Evolutionary conservation across 1,140 invertebrate genomes (phyloP), one percentile per base, ranked within the genome.

Genomic region (Eurosta solidaginis): DNA sequence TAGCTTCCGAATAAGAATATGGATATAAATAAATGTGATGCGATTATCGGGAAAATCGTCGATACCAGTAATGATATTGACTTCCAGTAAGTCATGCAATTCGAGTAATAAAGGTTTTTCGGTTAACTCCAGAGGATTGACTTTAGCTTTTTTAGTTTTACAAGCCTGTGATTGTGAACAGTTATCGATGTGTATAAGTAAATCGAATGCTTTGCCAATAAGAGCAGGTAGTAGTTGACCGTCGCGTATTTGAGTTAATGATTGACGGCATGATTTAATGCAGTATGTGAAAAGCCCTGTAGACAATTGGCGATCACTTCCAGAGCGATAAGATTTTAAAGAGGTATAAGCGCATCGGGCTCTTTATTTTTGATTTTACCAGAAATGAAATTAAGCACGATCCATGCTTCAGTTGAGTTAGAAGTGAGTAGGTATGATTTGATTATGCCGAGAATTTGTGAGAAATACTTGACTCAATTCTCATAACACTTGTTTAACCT

Each of bases 351-450:
- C 1, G 83, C 77, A 59, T 88, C 86, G 79, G 79, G 74, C 82
- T 81, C 80, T 22, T 78, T 78, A 63, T 73, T 78, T 45, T 80
- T 81, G 4, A 82, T 77, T 45, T 82, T 87, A 44, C 83, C 84
- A 20, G 81, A 85, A n/a, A 88, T 85, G 3, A 87, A 83, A 52
- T 83, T 85, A 3, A 88, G 77, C 14, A 88, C 14, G 5, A 83
- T 80, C 86, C 86, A 88, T 29, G 86, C 86, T 78, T 87, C 86
- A 1, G 84, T 85, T 12, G 83, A 85, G 80, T 84, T 86, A 1
- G 83, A 80, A 0, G 85, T 84, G 12, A 82, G 77, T 4, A 86
- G 47, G 79, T 88, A 84, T 0, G 86, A 85, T 20, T 87, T 83
- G 10, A 88, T 83, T 0, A 80, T 74, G 20, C 84, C 81, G 1